Evolutionary conservation across 1,140 invertebrate species (phyloP).

Genomic region (Psilanteris sp.): DNA sequence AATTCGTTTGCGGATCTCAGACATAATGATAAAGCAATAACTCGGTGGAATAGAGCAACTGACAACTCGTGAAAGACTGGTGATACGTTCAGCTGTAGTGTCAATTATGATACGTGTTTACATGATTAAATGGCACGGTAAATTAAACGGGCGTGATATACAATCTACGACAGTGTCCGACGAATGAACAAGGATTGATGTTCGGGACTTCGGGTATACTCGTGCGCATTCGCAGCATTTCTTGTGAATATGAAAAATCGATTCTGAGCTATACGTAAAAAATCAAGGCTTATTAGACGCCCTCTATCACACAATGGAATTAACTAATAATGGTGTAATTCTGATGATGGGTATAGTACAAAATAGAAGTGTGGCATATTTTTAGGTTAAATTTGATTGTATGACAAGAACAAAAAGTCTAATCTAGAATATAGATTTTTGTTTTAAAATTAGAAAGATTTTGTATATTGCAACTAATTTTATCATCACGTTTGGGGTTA

Average conservation of each 20-base stretch:
- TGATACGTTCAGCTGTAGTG: conserved; percentile 7
- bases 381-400: too few relatives aligned
- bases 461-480: too few relatives aligned
- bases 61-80: conserved; percentile 2
- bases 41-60: neutral
- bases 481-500: too few relatives aligned
- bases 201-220: conserved; percentile 40
- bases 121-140: conserved; percentile 42
- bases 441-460: too few relatives aligned
- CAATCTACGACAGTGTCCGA: conserved; percentile 29
- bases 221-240: conserved; percentile 28
- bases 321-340: too few relatives aligned
- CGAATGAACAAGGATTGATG: conserved; percentile 37
- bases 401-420: too few relatives aligned
- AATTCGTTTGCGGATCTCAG: conserved; percentile 50
- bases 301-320: too few relatives aligned
- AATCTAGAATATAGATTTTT: too few relatives aligned
- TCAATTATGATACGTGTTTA: conserved; percentile 34
- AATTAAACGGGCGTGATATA: conserved; percentile 54
- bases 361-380: too few relatives aligned
- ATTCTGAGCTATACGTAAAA: conserved; percentile 6
- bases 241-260: conserved; percentile 20
- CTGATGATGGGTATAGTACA: too few relatives aligned
- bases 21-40: conserved; percentile 33
- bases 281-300: neutral